Percentiles rank a stretch among this genome's conserved stretches.
These are phyloP conservation scores for Catostomus latipinnis DNA, from an alignment of 2,797 vertebrate species.

Conservation along the genomic window DNA sequence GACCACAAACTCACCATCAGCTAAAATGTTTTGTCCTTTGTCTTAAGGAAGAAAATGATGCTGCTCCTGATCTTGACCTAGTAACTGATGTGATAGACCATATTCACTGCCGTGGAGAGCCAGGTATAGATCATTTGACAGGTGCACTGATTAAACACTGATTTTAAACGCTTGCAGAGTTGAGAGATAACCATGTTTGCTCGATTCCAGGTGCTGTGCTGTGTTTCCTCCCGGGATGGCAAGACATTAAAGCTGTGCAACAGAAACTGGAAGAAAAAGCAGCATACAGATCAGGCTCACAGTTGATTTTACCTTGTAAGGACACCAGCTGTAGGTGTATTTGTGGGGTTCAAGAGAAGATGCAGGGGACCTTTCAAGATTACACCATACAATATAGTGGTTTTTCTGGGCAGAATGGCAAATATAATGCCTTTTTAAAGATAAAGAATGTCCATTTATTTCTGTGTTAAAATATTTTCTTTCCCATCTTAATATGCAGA, in stretches of 20 bases:
- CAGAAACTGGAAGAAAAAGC: constrained; percentile 82
- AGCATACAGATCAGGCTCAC: constrained; percentile 77
- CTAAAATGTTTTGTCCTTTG: constrained; percentile 25
- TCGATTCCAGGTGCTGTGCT: constrained; percentile 86
- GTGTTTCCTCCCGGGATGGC: constrained; percentile 98
- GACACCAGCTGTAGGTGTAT: neutral
- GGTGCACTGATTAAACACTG: no score
- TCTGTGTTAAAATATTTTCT: no score
- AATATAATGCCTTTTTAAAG: no score
- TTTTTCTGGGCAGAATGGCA: no score
- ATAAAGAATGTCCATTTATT: no score
- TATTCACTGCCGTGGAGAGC: constrained; percentile 84
- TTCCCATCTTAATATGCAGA: no score
- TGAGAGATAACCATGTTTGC: no score
- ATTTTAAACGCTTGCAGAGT: no score
- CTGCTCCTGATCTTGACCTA: constrained; percentile 83
- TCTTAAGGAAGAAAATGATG: constrained; percentile 74
- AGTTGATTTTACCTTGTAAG: constrained; percentile 90
- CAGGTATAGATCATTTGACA: constrained; percentile 77
- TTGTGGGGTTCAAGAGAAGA: neutral
- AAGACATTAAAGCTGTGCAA: constrained; percentile 92
- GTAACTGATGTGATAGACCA: constrained; percentile 88
- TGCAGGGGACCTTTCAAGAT: neutral
- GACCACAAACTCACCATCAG: neutral
- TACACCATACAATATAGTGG: neutral